These are phyloP conservation scores for zebrafish (Danio rerio) DNA, from an alignment of 2,113 vertebrate species.

Conservation along the genomic window GRCz12tu NC_133184.1:35708001-35708500, in stretches of 20 bases:
- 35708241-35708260: slow-evolving; percentile 5
- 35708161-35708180: slow-evolving; percentile 53
- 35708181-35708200: slow-evolving; percentile 35
- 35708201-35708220: slow-evolving; percentile 32
- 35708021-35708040: slow-evolving; percentile 51
- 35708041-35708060: slow-evolving; percentile 52
- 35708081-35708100: slow-evolving; percentile 71
- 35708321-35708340: background rate
- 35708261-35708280: slow-evolving; percentile 13
- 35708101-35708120: slow-evolving; percentile 76
- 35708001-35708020: slow-evolving; percentile 34
- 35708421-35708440: background rate
- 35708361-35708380: background rate
- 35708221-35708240: background rate
- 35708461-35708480: background rate
- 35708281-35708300: slow-evolving; percentile 21
- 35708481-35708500: background rate
- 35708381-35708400: background rate
- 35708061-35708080: slow-evolving; percentile 78
- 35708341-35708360: background rate
- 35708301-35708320: background rate
- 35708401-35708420: no score
- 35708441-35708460: background rate
- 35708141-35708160: slow-evolving; percentile 62
- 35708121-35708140: slow-evolving; percentile 64